These are phyloP conservation scores for Antigone vipio DNA, from an alignment of 2,113 vertebrate genomes.

Conservation along the genomic window DNA sequence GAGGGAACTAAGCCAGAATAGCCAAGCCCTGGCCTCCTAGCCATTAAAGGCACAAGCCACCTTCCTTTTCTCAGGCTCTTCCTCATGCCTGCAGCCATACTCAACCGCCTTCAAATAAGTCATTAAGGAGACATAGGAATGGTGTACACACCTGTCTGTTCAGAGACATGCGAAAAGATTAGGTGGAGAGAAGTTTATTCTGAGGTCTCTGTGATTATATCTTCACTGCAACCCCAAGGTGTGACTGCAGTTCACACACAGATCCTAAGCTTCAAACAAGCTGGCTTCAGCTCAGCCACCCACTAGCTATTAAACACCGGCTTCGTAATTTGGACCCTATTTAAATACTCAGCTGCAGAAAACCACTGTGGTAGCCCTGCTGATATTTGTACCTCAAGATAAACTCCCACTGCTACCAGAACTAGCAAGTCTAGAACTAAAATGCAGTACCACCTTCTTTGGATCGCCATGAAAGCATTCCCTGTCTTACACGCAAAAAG, in stretches of 20 bases:
- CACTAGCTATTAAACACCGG: neutral
- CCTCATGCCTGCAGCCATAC: neutral
- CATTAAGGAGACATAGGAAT: neutral
- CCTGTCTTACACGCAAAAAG: neutral
- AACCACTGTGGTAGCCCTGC: neutral
- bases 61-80: neutral
- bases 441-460: neutral
- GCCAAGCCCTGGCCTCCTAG: neutral
- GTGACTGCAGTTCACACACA: conserved; percentile 21
- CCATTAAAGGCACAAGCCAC: neutral
- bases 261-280: conserved; percentile 3
- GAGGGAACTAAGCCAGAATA: neutral
- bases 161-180: conserved; percentile 19
- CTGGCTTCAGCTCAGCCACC: conserved; percentile 44
- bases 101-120: neutral
- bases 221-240: conserved; percentile 43
- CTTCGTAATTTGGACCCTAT: neutral
- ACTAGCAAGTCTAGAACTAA: neutral
- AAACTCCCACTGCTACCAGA: neutral
- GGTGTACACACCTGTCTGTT: conserved; percentile 35
- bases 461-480: neutral
- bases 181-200: conserved; percentile 40
- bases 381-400: neutral
- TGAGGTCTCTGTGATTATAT: conserved; percentile 37
- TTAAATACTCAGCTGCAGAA: conserved; percentile 24